phyloP scores from a whole-genome alignment of 2,888 invertebrate genomes.

The Trypoxylon attenuatum region DNA sequence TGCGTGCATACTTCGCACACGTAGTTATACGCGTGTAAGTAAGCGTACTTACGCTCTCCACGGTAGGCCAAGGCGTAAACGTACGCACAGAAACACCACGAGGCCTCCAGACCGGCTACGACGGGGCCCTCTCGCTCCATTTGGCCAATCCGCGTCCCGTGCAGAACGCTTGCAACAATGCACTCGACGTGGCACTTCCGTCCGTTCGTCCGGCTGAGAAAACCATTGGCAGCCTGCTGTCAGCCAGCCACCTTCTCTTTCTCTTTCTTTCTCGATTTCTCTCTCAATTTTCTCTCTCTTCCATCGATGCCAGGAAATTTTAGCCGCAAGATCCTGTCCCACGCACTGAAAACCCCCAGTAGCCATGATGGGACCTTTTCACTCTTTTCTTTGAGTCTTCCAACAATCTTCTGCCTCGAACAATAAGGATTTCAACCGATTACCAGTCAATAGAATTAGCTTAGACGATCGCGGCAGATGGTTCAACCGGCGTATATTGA shows the following conservation, averaged over 20 bases:
- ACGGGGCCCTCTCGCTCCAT: slow-evolving; percentile 55
- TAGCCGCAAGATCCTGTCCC: slow-evolving; percentile 11
- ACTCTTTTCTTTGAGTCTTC: too few relatives aligned
- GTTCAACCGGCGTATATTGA: too few relatives aligned
- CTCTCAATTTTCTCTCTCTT: slow-evolving; percentile 10
- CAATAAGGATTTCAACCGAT: too few relatives aligned
- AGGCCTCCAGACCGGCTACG: slow-evolving; percentile 11
- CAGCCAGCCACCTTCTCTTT: too few relatives aligned
- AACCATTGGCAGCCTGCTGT: slow-evolving; percentile 32
- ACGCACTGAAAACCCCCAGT: background rate
- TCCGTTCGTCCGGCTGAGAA: slow-evolving; percentile 62
- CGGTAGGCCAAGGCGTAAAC: slow-evolving; percentile 18
- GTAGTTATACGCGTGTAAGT: slow-evolving; percentile 9
- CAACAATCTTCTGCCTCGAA: too few relatives aligned
- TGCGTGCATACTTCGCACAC: background rate
- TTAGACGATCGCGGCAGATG: too few relatives aligned
- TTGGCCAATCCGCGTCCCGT: slow-evolving; percentile 59
- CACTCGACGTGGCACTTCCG: slow-evolving; percentile 65
- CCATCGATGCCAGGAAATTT: slow-evolving; percentile 19
- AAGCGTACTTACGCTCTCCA: too few relatives aligned
- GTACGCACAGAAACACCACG: slow-evolving; percentile 30
- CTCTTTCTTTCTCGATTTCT: too few relatives aligned
- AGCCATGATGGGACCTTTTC: background rate
- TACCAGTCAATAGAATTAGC: too few relatives aligned
- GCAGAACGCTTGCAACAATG: slow-evolving; percentile 58